Evolutionary conservation across 2,888 invertebrate genomes (phyloP), one percentile per base, ranked within the genome.

Genomic region (Liodrosophila aerea): DNA sequence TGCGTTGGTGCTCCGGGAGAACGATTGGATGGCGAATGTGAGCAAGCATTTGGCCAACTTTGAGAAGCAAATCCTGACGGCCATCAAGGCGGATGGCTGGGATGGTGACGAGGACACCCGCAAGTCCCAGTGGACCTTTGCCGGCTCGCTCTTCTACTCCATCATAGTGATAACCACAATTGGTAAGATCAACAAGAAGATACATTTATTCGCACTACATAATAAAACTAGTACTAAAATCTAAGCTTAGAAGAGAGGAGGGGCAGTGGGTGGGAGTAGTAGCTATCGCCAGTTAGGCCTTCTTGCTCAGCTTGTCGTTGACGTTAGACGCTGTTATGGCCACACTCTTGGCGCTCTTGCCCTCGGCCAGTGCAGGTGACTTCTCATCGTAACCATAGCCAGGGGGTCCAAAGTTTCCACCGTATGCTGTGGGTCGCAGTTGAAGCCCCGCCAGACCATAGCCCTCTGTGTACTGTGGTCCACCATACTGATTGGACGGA

Each of bases 151-250:
- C 13, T 96, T 98, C 91, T 98, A 97, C 91, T 97, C 97, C 76
- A 97, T 98, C 87, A 97, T 98, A 77, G 97, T 98, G 73, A 98
- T 98, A 89, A 98, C 98, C 51, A 98, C 98, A 30, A 98, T 98
- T 73, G 98, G 97, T 97, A 88, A 93, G 33, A 9, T 51, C 29
- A 61, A 65, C 49, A 54, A 13, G 5, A 34, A 11, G 33, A 11
- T 34, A 7, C 31, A 31, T 72, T 73, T 44, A 54, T 61, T 72
- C 34, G 12, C 29, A 51, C 61, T 65, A 60, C 16, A 2, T 43
- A 61, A 29, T 5, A 22, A 22, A 22, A 5, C 78, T 74, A 75
- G 41, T 9, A 9, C 60, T 72, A 72, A 8, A 12, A 5, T 22
- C 76, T 77, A 54, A 49, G 1, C 39, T 46, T 39, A 39, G 11